Evolutionary conservation across 2,888 invertebrate species (phyloP).

Genomic region (Drosophila fulvimacula): DNA sequence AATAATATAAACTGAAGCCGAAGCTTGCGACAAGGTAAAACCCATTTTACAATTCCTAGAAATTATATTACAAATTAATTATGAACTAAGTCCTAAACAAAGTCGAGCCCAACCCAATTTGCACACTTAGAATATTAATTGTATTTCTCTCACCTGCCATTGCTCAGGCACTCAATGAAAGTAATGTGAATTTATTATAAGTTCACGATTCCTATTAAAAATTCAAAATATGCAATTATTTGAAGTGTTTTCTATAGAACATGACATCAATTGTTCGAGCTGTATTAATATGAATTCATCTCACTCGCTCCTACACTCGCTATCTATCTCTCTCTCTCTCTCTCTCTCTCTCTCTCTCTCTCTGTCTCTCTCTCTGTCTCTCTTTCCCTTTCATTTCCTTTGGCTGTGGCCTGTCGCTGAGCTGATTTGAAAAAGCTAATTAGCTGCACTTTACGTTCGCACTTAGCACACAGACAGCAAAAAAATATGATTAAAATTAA

Average conservation of each 20-base stretch:
- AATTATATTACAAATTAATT: too few species aligned
- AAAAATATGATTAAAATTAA: slow-evolving; percentile 66
- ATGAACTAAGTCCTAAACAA: too few species aligned
- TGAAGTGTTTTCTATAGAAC: not conserved
- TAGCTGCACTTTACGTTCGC: slow-evolving; percentile 30
- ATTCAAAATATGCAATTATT: slow-evolving; percentile 1
- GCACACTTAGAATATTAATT: not conserved
- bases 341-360: too few species aligned
- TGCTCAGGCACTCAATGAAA: not conserved
- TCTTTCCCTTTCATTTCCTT: not conserved
- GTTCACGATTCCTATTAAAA: not conserved
- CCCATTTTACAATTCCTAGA: too few species aligned
- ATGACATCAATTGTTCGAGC: not conserved
- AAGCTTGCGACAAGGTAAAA: too few species aligned
- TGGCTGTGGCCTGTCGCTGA: slow-evolving; percentile 4
- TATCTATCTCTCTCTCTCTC: not conserved
- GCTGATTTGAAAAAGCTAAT: slow-evolving; percentile 29
- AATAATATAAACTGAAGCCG: too few species aligned
- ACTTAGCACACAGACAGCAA: slow-evolving; percentile 17
- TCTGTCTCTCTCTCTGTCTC: not conserved
- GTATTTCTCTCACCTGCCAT: not conserved
- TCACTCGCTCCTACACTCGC: not conserved
- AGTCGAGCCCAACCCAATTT: not conserved
- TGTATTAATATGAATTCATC: not conserved
- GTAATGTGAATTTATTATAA: not conserved